Evolutionary conservation across 2,888 invertebrate species (phyloP), one percentile per base, ranked within the genome.

Genomic region (Muscina levida): DNA sequence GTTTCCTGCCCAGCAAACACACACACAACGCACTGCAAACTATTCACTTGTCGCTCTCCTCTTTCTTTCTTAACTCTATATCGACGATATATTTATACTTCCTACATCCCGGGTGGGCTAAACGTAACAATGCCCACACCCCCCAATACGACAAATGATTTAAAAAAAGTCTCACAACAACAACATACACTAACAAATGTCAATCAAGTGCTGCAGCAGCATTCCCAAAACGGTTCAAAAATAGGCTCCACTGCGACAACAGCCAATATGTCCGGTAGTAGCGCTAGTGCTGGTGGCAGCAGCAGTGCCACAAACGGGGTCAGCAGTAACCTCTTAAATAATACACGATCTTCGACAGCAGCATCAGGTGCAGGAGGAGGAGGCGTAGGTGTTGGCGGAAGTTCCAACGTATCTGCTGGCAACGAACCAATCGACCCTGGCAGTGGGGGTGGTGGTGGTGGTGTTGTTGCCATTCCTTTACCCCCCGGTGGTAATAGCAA

Each of bases 71-170:
- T 31, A 31, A 31, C n/a, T n/a, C n/a, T n/a, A n/a, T n/a, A n/a
- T n/a, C n/a, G n/a, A n/a, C n/a, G n/a, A n/a, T n/a, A n/a, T n/a
- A n/a, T n/a, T n/a, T n/a, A n/a, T n/a, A n/a, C n/a, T n/a, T n/a
- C n/a, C n/a, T n/a, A n/a, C n/a, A n/a, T n/a, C n/a, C n/a, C n/a
- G n/a, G 31, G 31, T 11, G 48, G n/a, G 13, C 15, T 48, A 17
- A 17, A 15, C 6, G 59, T 19, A 81, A 79, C 56, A 79, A 82
- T 71, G 77, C 68, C 75, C 74, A 74, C 75, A 82, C 74, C 22
- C 72, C 68, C 75, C 19, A 42, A 22, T 71, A 65, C 79, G 56
- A 71, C 53, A 59, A 6, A 42, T 42, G 62, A 62, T 62, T 19
- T 71, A 72, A 17, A 57, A 46, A 59, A 53, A 65, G 70, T 62